phyloP scores from a whole-genome alignment of 2,888 invertebrate species.

The Diaphora mendica region DNA sequence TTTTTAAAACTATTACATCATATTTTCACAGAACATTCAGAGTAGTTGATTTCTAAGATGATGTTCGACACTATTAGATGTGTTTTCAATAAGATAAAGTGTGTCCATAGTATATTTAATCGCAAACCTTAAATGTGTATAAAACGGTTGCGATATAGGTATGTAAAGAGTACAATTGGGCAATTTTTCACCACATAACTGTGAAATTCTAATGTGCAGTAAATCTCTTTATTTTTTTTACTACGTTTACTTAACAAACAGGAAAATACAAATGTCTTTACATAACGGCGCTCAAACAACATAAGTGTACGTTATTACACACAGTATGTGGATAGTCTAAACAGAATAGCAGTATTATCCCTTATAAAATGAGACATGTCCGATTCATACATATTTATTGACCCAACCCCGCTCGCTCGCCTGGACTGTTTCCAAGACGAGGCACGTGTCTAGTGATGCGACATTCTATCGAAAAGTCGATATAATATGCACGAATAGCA shows the following conservation, averaged over 20 bases:
- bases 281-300: constrained; percentile 3
- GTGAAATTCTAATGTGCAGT: not conserved
- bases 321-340: not conserved
- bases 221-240: not conserved
- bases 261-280: not conserved
- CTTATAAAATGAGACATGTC: constrained; percentile 59
- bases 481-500: not conserved
- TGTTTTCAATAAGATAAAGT: too few species aligned
- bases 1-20: not conserved
- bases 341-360: constrained; percentile 41
- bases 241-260: not conserved
- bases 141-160: not conserved
- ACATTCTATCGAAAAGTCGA: constrained; percentile 13
- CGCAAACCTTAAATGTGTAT: not conserved
- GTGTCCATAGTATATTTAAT: too few species aligned
- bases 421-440: constrained; percentile 62
- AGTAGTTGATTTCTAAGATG: too few species aligned
- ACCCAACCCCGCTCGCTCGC: constrained; percentile 47
- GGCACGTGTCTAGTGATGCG: constrained; percentile 25
- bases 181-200: not conserved
- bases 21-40: too few species aligned
- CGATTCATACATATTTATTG: constrained; percentile 74
- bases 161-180: not conserved
- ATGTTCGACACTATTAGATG: too few species aligned
- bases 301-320: constrained; percentile 18